Percentiles rank a stretch among this genome's conserved stretches.
These are phyloP conservation scores for Heliothis peltigera DNA, from an alignment of 2,888 invertebrate genomes.

Conservation along the genomic window DNA sequence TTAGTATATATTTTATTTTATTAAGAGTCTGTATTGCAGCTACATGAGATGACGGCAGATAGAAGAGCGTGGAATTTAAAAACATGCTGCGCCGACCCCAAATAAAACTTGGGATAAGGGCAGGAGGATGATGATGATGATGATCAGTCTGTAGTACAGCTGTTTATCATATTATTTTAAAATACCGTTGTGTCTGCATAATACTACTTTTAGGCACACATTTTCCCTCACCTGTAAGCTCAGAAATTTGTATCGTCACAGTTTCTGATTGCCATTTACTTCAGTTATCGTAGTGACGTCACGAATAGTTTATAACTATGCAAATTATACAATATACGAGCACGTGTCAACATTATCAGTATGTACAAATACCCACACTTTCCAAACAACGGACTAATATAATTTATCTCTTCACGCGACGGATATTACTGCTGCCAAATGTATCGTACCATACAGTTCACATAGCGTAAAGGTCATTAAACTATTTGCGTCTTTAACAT, in stretches of 20 bases:
- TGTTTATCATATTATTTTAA: too few relatives aligned
- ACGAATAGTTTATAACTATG: neutral
- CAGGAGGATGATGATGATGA: too few relatives aligned
- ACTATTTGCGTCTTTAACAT: slow-evolving; percentile 20
- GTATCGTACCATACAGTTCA: slow-evolving; percentile 20
- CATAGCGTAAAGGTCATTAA: slow-evolving; percentile 32
- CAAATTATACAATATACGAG: neutral
- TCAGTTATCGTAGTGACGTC: neutral
- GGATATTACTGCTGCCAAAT: slow-evolving; percentile 39
- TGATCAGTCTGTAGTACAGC: too few relatives aligned
- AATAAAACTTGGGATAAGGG: too few relatives aligned
- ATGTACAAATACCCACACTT: slow-evolving; percentile 9
- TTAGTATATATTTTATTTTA: too few relatives aligned
- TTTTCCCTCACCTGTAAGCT: neutral
- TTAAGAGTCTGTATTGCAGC: too few relatives aligned
- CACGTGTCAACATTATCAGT: slow-evolving; percentile 1
- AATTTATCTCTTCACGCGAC: slow-evolving; percentile 18
- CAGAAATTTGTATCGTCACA: neutral
- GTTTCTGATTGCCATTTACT: neutral
- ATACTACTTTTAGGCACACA: too few relatives aligned
- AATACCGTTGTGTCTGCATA: too few relatives aligned
- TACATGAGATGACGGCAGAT: too few relatives aligned
- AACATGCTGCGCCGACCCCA: too few relatives aligned
- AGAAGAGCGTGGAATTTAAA: too few relatives aligned
- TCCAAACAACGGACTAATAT: slow-evolving; percentile 10